Evolutionary conservation across 2,113 vertebrate genomes (phyloP).

Genomic region (Notarius quadriscutis): DNA sequence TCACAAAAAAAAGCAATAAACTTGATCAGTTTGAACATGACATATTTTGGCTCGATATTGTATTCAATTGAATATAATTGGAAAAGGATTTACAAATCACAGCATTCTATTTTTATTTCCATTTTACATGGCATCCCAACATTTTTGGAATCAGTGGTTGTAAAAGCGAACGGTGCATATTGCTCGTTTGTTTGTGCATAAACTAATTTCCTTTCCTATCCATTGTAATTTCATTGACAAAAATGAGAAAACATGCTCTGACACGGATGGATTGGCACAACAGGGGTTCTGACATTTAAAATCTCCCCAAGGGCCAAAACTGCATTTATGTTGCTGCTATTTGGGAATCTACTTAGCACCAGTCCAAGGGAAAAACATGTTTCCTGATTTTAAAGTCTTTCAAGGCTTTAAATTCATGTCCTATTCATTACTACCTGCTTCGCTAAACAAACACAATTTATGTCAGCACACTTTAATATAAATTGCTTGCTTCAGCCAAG

Average conservation of each 20-base stretch:
- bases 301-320: background rate
- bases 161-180: background rate
- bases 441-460: background rate
- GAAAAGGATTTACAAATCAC: too few species aligned
- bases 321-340: background rate
- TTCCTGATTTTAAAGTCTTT: background rate
- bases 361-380: background rate
- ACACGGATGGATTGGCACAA: background rate
- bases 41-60: too few species aligned
- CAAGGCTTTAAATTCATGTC: background rate
- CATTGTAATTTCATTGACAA: background rate
- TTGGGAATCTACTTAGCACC: background rate
- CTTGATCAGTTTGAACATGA: too few species aligned
- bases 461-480: background rate
- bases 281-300: background rate
- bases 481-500: background rate
- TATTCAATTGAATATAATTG: too few species aligned
- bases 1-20: too few species aligned
- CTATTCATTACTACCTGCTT: background rate
- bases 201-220: background rate
- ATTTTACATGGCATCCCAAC: too few species aligned
- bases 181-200: background rate
- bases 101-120: too few species aligned
- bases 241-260: background rate
- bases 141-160: too few species aligned